These are phyloP conservation scores for Zaprionus kolodkinae DNA, from an alignment of 1,140 invertebrate genomes.

Conservation along the genomic window DNA sequence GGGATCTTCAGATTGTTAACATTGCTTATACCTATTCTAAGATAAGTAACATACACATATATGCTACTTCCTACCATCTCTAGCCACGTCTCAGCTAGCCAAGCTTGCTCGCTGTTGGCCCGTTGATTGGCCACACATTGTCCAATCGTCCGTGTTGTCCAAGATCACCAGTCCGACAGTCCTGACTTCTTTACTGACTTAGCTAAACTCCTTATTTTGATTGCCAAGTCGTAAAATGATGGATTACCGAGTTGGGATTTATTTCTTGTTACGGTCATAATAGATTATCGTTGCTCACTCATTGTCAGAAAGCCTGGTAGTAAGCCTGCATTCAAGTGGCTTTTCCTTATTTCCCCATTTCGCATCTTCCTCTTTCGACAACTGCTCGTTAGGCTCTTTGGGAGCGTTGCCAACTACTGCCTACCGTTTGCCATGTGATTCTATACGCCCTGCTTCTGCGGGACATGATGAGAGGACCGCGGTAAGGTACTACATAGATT, in stretches of 20 bases:
- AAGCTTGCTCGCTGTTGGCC: slow-evolving; percentile 33
- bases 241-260: slow-evolving; percentile 79
- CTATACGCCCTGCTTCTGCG: neutral
- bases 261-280: slow-evolving; percentile 80
- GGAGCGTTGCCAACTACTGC: slow-evolving; percentile 16
- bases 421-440: slow-evolving; percentile 45
- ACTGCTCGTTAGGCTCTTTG: slow-evolving; percentile 59
- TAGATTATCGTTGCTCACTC: slow-evolving; percentile 80
- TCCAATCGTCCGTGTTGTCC: slow-evolving; percentile 25
- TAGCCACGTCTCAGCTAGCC: neutral
- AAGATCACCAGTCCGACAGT: slow-evolving; percentile 2
- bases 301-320: slow-evolving; percentile 53
- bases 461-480: neutral
- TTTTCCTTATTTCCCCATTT: slow-evolving; percentile 9
- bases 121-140: slow-evolving; percentile 63
- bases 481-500: slow-evolving; percentile 12
- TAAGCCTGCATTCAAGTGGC: neutral
- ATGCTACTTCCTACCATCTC: slow-evolving; percentile 13
- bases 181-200: slow-evolving; percentile 45
- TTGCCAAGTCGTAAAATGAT: slow-evolving; percentile 78
- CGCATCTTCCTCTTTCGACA: slow-evolving; percentile 42
- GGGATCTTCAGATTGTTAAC: neutral
- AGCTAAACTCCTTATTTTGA: slow-evolving; percentile 80
- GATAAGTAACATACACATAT: no score
- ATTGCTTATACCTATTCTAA: no score